Base-by-base conservation (phyloP, 2,797 vertebrate genomes). In the Anisognathus igniventris region DNA sequence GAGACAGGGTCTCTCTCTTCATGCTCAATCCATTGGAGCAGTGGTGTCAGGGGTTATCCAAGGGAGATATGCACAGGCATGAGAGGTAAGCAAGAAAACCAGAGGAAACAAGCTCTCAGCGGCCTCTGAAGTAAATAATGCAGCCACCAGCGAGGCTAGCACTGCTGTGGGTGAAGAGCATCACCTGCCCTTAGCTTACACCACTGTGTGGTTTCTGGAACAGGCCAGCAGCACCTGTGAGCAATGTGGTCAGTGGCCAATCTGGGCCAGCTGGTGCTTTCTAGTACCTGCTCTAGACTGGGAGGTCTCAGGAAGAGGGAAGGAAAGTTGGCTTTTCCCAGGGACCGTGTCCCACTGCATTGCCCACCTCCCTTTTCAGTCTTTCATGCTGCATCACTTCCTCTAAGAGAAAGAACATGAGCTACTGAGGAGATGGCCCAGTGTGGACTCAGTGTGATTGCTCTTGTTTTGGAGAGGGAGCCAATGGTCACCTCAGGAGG, bases 191-290 rank as follows among this genome's bases (percentile, higher is more conserved):
- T 45, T 10, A 72, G 33, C 45, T 75, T 57, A 53, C 14, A 79
- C 2, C 22, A 33, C 15, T 9, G 17, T 7, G 44, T 37, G 54
- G 35, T 31, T 68, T 80, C 30, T 58, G 37, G 70, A 50, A 45
- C 56, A 62, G 44, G 24, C 13, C 60, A 86, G 80, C 0, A 16
- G 65, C 0, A 9, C 33, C 66, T 27, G 28, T 21, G 31, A 35
- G n/a, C 35, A 45, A 12, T 0, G 11, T 0, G 0, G n/a, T 24
- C 61, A 58, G 53, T 6, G 33, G 60, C 50, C 68, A 51, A 2
- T 12, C 77, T 37, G n/a, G 20, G 44, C 40, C 76, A 83, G 72
- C 3, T 2, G 21, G 44, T 45, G 70, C 51, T 74, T 11, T 71
- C 72, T 20, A 24, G 44, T 22, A 73, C 40, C n/a, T 58, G 31